Evolutionary conservation across 2,888 invertebrate genomes (phyloP), one percentile per base, ranked within the genome.

Genomic region (Trichacis sp.): DNA sequence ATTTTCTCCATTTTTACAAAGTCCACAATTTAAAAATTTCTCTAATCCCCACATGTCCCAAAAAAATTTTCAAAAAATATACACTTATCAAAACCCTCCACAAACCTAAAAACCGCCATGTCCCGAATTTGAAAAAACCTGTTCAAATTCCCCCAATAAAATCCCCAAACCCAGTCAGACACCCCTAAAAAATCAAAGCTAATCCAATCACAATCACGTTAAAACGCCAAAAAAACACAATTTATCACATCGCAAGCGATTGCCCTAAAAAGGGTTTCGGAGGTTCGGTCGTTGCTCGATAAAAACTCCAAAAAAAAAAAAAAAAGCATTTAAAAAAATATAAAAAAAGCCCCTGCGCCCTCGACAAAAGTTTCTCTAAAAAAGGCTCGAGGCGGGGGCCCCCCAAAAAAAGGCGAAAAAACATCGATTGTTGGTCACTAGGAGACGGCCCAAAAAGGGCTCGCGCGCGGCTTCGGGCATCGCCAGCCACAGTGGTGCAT

Each of bases 401-500:
- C n/a, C n/a, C n/a, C n/a, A n/a, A n/a, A n/a, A n/a, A n/a, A n/a
- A n/a, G n/a, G n/a, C n/a, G n/a, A 48, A 47, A 33, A n/a, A 40
- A 12, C 18, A 45, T 29, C 17, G 43, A 47, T 59, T 42, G 43
- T 64, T n/a, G 64, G 63, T 65, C 68, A 68, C 68, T 71, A 64
- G 64, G 64, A 64, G 64, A 64, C 64, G 64, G 64, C 64, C 64
- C 64, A 45, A 74, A 79, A 78, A 77, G 73, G 77, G 76, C 76
- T 73, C 68, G 67, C 71, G 69, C 66, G 72, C 63, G 73, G 77
- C 77, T 74, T 69, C 68, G 73, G 74, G 72, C 80, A 73, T 81
- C 73, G 77, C 72, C 79, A 80, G 78, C 77, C 78, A 79, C 78
- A 78, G 78, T 79, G 80, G 76, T 81, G 81, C 81, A 81, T 79